These are phyloP conservation scores for Troides aeacus DNA, from an alignment of 2,888 invertebrate genomes.

Conservation along the genomic window DNA sequence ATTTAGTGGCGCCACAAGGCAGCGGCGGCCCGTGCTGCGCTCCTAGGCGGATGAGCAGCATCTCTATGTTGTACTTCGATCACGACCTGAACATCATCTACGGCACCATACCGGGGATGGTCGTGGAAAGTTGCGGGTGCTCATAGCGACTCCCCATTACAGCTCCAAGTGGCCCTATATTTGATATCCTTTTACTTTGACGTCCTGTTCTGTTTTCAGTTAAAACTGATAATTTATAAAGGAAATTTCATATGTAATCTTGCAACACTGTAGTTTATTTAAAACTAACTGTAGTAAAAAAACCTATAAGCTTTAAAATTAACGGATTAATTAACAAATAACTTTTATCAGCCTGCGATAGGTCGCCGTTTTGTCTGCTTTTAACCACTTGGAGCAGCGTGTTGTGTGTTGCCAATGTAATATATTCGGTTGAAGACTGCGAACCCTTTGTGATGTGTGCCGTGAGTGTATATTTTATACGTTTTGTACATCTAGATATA, in stretches of 20 bases:
- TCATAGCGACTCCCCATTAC: slow-evolving; percentile 78
- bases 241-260: neutral
- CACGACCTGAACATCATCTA: slow-evolving; percentile 92
- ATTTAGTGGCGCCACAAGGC: slow-evolving; percentile 87
- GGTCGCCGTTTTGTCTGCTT: slow-evolving; percentile 1
- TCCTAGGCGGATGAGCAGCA: slow-evolving; percentile 91
- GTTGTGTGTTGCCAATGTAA: slow-evolving; percentile 68
- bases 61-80: slow-evolving; percentile 96
- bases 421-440: slow-evolving; percentile 73
- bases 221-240: neutral
- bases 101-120: slow-evolving; percentile 95
- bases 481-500: slow-evolving; percentile 58
- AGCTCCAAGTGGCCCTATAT: slow-evolving; percentile 46
- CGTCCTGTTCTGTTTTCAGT: neutral
- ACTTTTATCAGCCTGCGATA: neutral
- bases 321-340: neutral
- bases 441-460: slow-evolving; percentile 67
- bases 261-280: neutral
- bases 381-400: slow-evolving; percentile 45
- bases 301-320: neutral
- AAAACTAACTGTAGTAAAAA: neutral
- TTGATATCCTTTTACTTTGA: neutral
- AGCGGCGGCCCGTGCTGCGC: slow-evolving; percentile 95
- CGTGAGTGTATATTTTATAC: slow-evolving; percentile 51
- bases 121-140: slow-evolving; percentile 95